Percentiles rank a stretch among this genome's conserved stretches.
phyloP scores from a whole-genome alignment of 2,888 invertebrate species.

The Acanthosepion esculentum region DNA sequence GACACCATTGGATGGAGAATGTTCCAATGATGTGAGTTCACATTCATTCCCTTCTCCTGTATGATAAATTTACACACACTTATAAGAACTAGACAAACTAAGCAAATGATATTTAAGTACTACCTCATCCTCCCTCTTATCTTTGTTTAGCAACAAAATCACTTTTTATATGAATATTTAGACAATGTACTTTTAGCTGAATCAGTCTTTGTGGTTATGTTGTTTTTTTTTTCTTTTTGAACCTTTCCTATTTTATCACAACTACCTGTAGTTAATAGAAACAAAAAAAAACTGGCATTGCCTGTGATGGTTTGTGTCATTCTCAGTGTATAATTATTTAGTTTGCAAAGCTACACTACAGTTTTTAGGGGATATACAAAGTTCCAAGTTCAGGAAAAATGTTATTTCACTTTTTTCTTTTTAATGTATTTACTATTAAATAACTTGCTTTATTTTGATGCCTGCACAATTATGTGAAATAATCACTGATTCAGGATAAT shows the following conservation, averaged over 20 bases:
- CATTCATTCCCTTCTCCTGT: conserved; percentile 4
- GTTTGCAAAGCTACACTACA: neutral
- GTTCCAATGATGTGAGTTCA: conserved; percentile 33
- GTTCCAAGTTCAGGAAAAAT: neutral
- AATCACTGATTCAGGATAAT: too few relatives aligned
- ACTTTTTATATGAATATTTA: neutral
- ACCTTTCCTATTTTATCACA: neutral
- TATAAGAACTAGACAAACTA: neutral
- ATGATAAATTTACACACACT: neutral
- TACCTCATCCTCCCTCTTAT: neutral
- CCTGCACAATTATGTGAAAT: too few relatives aligned
- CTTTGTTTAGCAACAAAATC: neutral
- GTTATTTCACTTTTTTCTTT: neutral
- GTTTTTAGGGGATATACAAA: neutral
- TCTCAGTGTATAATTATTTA: neutral
- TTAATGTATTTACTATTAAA: too few relatives aligned
- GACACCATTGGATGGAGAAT: conserved; percentile 33
- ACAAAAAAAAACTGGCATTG: neutral
- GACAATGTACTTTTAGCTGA: neutral
- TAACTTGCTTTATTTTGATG: too few relatives aligned
- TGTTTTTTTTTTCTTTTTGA: neutral
- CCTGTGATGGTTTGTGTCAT: neutral
- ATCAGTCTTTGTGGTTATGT: neutral
- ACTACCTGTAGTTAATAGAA: neutral
- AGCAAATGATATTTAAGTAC: neutral